Conservation (phyloP, 2,797 vertebrate genomes). For the Pelochelys cantorii region DNA sequence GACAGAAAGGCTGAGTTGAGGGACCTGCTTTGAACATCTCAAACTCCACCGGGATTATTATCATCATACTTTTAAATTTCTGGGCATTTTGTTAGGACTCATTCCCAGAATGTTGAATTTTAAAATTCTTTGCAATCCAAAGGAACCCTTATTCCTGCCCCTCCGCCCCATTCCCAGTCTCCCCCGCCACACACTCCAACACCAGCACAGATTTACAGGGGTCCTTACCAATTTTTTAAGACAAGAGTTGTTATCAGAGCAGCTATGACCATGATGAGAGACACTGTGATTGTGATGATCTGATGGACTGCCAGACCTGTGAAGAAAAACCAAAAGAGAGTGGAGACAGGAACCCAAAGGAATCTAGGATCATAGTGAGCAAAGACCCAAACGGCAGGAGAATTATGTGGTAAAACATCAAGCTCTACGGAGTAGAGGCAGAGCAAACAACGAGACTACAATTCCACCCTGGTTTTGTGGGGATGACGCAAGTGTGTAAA, state of each 20-base stretch:
- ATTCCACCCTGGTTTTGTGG: background rate
- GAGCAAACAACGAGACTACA: background rate
- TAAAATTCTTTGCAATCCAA: rapidly evolving
- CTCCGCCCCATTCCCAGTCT: rapidly evolving
- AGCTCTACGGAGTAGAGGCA: background rate
- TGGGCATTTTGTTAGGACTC: background rate
- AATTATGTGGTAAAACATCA: background rate
- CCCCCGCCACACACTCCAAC: background rate
- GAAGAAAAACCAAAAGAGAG: constrained; percentile 16
- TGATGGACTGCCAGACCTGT: constrained; percentile 98
- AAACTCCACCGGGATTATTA: rapidly evolving
- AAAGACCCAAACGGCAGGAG: background rate
- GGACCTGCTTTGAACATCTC: background rate
- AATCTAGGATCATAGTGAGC: rapidly evolving
- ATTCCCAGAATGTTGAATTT: background rate
- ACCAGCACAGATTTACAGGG: background rate
- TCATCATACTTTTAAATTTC: background rate
- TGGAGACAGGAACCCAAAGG: background rate
- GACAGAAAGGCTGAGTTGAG: background rate
- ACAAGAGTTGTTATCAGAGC: constrained; percentile 99
- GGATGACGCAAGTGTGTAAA: background rate
- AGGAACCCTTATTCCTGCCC: background rate
- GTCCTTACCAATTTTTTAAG: constrained; percentile 99
- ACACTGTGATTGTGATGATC: constrained; percentile 99
- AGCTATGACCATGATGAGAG: constrained; percentile 99